Conservation (phyloP, 2,113 vertebrate species). For the Myiopsitta monachus region DNA sequence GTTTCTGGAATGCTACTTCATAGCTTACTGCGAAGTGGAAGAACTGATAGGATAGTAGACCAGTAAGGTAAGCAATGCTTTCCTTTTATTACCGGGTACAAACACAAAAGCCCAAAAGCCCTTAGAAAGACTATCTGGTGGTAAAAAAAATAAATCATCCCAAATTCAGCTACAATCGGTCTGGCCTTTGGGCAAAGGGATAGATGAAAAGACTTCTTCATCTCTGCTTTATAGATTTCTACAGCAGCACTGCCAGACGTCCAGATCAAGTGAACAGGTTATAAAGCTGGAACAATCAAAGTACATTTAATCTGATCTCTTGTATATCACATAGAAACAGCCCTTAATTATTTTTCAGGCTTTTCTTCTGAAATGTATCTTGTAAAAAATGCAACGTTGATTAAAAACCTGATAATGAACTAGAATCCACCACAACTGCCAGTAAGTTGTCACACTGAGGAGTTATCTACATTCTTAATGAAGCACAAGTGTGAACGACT, state of each 20-base stretch:
- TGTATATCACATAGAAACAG: neutral
- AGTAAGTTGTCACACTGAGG: neutral
- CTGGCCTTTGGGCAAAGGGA: neutral
- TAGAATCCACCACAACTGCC: neutral
- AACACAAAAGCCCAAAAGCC: neutral
- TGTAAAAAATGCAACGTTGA: neutral
- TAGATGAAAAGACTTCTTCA: neutral
- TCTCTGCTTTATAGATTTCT: neutral
- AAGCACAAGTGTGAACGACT: neutral
- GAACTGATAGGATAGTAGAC: neutral
- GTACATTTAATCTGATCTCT: neutral
- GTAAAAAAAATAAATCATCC: neutral
- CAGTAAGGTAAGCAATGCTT: neutral
- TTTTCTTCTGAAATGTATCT: neutral
- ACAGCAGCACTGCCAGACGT: neutral
- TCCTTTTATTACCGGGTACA: neutral
- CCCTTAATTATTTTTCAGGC: neutral
- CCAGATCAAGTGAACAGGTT: neutral
- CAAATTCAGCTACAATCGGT: neutral
- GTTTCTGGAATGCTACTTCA: conserved; percentile 14
- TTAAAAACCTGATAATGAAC: neutral
- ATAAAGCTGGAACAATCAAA: neutral
- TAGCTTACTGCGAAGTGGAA: neutral
- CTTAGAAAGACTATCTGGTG: neutral
- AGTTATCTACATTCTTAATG: neutral